A percentile compares a stretch with the other conserved stretches of the same genome.
Conservation (phyloP, 2,888 invertebrate genomes). For the Nemotelus pantherinus region DNA sequence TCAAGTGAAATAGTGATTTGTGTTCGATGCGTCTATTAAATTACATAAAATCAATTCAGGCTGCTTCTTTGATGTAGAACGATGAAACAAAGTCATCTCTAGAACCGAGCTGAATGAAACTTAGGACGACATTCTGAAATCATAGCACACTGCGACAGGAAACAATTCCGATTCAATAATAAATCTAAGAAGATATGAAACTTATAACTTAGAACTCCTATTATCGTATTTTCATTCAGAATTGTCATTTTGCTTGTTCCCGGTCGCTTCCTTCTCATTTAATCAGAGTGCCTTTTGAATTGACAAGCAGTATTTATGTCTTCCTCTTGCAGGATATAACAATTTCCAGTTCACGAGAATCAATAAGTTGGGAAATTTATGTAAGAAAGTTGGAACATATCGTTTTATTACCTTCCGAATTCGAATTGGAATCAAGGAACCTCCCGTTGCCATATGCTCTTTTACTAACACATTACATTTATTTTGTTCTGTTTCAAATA, state of each 20-base stretch:
- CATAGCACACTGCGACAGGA: too few relatives aligned
- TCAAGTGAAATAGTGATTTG: too few relatives aligned
- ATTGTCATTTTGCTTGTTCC: slow-evolving; percentile 28
- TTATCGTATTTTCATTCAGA: slow-evolving; percentile 37
- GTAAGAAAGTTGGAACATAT: slow-evolving; percentile 51
- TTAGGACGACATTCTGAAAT: too few relatives aligned
- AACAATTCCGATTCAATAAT: neutral
- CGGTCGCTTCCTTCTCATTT: slow-evolving; percentile 40
- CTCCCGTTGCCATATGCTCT: slow-evolving; percentile 37
- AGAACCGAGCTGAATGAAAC: too few relatives aligned
- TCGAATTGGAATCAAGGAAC: slow-evolving; percentile 40
- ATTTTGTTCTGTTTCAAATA: neutral
- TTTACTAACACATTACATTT: slow-evolving; percentile 23
- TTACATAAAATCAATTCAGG: too few relatives aligned
- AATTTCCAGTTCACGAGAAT: slow-evolving; percentile 47
- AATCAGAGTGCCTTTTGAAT: slow-evolving; percentile 38
- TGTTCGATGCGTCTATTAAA: too few relatives aligned
- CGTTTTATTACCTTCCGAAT: slow-evolving; percentile 49
- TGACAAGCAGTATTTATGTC: slow-evolving; percentile 41
- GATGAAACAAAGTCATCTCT: too few relatives aligned
- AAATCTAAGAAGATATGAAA: neutral
- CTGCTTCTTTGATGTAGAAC: too few relatives aligned
- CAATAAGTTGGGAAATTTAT: slow-evolving; percentile 50
- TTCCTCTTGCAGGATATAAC: slow-evolving; percentile 46
- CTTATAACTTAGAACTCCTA: neutral